phyloP scores from a whole-genome alignment of 2,888 invertebrate genomes.

The Electrophaes corylata region DNA sequence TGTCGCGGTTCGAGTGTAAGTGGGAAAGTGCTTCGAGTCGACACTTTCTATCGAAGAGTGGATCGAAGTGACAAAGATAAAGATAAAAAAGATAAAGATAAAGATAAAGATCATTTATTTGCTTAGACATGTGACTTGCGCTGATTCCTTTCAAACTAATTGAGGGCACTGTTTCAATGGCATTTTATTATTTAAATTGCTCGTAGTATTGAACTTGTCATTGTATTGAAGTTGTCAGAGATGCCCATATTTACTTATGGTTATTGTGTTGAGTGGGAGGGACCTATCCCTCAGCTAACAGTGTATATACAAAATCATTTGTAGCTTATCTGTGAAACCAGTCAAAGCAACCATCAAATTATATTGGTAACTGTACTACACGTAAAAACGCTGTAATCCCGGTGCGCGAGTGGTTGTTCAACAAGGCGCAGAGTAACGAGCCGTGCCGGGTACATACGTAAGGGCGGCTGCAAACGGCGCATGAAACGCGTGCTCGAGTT shows the following conservation, averaged over 20 bases:
- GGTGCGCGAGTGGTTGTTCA: background rate
- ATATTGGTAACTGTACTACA: no score
- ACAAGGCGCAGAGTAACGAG: conserved; percentile 12
- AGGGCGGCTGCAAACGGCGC: conserved; percentile 13
- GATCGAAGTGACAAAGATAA: conserved; percentile 6
- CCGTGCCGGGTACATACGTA: background rate
- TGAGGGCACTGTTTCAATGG: background rate
- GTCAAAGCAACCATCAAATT: no score
- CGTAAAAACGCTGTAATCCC: no score
- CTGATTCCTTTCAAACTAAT: conserved; percentile 10
- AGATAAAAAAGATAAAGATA: no score
- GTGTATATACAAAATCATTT: no score
- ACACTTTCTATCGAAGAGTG: conserved; percentile 17
- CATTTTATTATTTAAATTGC: background rate
- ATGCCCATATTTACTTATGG: no score
- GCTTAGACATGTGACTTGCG: no score
- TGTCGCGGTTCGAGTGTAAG: conserved; percentile 45
- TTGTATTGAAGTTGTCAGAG: background rate
- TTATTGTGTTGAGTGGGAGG: no score
- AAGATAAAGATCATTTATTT: no score
- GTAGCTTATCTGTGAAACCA: no score
- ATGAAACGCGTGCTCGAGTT: conserved; percentile 7
- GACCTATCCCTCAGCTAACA: no score
- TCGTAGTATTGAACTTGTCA: background rate
- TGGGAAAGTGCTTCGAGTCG: conserved; percentile 45